These are phyloP conservation scores for Archegozetes longisetosus DNA, from an alignment of 1,140 invertebrate genomes.

Conservation along the genomic window DNA sequence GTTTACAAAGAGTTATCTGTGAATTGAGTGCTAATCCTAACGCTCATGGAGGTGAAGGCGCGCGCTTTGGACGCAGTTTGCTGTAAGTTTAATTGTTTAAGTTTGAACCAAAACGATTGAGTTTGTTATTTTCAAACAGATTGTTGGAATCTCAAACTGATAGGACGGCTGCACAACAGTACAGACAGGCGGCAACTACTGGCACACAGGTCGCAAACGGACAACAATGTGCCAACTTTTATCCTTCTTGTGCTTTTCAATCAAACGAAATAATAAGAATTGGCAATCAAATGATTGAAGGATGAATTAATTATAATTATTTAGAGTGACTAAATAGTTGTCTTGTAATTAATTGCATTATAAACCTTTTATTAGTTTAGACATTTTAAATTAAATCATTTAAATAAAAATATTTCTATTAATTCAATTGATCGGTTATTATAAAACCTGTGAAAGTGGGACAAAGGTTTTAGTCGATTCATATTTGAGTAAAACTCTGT, in stretches of 20 bases:
- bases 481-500: no score
- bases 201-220: background rate
- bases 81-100: background rate
- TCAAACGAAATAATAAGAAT: background rate
- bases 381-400: no score
- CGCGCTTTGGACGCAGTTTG: background rate
- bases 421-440: no score
- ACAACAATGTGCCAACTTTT: background rate
- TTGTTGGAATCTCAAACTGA: background rate
- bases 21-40: conserved; percentile 9
- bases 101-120: background rate
- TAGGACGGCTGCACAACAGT: background rate
- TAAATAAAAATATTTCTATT: no score
- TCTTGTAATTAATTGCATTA: no score
- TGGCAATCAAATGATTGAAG: background rate
- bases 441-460: no score
- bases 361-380: no score
- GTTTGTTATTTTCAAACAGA: background rate
- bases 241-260: background rate
- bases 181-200: background rate
- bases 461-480: no score
- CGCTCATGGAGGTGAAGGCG: conserved; percentile 4
- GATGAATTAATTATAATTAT: no score
- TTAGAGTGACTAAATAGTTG: no score
- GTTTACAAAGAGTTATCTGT: conserved; percentile 3